Evolutionary conservation across 2,888 invertebrate genomes (phyloP).

Genomic region (Platerodrilus igneus): DNA sequence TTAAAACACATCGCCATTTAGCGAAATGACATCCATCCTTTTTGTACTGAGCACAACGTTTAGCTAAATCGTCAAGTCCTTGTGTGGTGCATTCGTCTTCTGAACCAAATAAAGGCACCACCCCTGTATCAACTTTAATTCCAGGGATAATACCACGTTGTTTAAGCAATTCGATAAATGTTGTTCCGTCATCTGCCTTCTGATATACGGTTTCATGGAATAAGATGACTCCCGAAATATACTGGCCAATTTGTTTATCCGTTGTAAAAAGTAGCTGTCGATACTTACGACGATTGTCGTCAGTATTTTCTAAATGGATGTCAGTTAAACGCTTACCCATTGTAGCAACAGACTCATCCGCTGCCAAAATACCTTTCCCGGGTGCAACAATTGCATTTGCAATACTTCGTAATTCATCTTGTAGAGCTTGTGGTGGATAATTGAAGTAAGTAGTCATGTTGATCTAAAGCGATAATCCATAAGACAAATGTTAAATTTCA

Average conservation of each 20-base stretch:
- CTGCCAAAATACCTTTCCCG: constrained; percentile 94
- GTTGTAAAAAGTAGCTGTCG: constrained; percentile 58
- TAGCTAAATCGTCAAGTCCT: constrained; percentile 61
- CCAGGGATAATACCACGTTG: constrained; percentile 55
- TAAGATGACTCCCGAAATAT: constrained; percentile 64
- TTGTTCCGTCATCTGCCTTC: constrained; percentile 55
- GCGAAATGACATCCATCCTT: constrained; percentile 61
- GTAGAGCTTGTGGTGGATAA: constrained; percentile 76
- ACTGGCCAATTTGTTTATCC: constrained; percentile 45
- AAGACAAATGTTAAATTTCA: too few species aligned
- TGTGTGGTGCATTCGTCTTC: constrained; percentile 86
- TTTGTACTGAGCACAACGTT: constrained; percentile 59
- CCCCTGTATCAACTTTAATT: constrained; percentile 62
- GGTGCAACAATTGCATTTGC: constrained; percentile 85
- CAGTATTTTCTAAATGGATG: constrained; percentile 87
- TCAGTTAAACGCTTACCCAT: constrained; percentile 83
- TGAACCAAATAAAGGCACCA: constrained; percentile 58
- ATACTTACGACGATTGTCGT: constrained; percentile 77
- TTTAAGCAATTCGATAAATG: constrained; percentile 52
- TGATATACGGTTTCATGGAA: constrained; percentile 66
- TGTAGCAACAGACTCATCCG: constrained; percentile 91
- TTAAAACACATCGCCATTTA: constrained; percentile 60
- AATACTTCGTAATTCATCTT: constrained; percentile 80
- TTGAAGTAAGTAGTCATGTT: constrained; percentile 48
- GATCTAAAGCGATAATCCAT: too few species aligned